These are phyloP conservation scores for Alethe castanea DNA, from an alignment of 2,113 vertebrate genomes.

Conservation along the genomic window DNA sequence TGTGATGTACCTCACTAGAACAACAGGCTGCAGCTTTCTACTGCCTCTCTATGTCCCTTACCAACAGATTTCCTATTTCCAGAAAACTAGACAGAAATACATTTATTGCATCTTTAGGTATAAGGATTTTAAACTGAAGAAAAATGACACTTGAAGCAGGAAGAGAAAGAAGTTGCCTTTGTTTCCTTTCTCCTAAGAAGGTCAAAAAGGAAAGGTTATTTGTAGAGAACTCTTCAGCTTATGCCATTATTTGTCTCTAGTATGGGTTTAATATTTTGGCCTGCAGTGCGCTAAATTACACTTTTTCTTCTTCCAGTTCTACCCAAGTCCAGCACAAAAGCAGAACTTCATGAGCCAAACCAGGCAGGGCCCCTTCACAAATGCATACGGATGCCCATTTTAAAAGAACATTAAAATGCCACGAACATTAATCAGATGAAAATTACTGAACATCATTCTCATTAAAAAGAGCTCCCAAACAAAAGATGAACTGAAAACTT, in stretches of 20 bases:
- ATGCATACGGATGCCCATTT: not conserved
- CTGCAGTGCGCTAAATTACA: not conserved
- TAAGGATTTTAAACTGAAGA: not conserved
- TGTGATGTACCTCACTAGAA: no score
- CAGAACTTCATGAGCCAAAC: not conserved
- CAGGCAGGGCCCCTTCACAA: not conserved
- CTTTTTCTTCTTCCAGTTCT: not conserved
- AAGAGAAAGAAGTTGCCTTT: not conserved
- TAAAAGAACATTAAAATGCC: not conserved
- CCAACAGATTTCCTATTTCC: not conserved
- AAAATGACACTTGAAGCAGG: not conserved
- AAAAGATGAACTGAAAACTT: not conserved
- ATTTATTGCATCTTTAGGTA: not conserved
- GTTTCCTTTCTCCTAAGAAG: not conserved
- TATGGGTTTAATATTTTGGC: not conserved
- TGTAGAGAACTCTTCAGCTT: not conserved
- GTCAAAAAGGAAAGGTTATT: not conserved
- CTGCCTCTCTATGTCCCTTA: not conserved
- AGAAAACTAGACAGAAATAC: not conserved
- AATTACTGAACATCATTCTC: not conserved
- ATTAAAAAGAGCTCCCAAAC: not conserved
- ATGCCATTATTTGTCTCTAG: not conserved
- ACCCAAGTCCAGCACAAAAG: not conserved
- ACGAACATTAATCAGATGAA: not conserved
- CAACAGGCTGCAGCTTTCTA: no score